A percentile compares a stretch with the other conserved stretches of the same genome.
These are phyloP conservation scores for Ectemnius continuus DNA, from an alignment of 2,888 invertebrate species.

Conservation along the genomic window DNA sequence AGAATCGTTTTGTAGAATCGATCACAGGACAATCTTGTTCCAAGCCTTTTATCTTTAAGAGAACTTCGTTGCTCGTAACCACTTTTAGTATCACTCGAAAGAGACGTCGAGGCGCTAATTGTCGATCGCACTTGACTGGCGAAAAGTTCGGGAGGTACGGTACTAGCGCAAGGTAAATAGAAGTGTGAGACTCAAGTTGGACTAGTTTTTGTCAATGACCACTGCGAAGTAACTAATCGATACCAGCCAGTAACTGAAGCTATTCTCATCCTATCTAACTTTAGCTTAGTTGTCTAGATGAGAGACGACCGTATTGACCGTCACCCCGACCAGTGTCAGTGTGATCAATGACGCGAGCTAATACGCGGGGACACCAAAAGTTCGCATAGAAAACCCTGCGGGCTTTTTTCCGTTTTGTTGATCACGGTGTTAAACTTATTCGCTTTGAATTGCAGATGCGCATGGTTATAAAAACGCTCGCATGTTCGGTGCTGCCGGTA, in stretches of 20 bases:
- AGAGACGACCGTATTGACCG: slow-evolving; percentile 51
- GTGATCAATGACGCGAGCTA: slow-evolving; percentile 4
- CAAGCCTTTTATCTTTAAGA: too few species aligned
- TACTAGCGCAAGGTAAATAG: slow-evolving; percentile 26
- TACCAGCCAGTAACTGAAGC: slow-evolving; percentile 12
- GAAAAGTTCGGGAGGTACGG: slow-evolving; percentile 8
- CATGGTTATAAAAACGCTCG: too few species aligned
- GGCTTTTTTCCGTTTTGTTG: slow-evolving; percentile 1
- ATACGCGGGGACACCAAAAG: background rate
- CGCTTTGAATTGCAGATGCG: too few species aligned
- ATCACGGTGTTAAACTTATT: too few species aligned
- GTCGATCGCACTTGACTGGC: too few species aligned
- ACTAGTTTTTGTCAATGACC: slow-evolving; percentile 44
- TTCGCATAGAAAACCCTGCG: background rate
- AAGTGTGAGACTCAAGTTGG: slow-evolving; percentile 22
- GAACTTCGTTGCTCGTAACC: background rate
- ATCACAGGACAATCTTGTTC: too few species aligned
- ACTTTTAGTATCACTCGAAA: slow-evolving; percentile 15
- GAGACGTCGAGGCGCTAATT: slow-evolving; percentile 7
- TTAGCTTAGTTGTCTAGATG: slow-evolving; percentile 55
- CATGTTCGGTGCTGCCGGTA: too few species aligned
- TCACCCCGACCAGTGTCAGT: slow-evolving; percentile 33
- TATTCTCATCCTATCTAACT: slow-evolving; percentile 46
- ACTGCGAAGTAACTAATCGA: slow-evolving; percentile 13
- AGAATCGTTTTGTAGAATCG: too few species aligned